phyloP scores from a whole-genome alignment of 1,140 invertebrate species.

The Drosophila albomicans region DNA sequence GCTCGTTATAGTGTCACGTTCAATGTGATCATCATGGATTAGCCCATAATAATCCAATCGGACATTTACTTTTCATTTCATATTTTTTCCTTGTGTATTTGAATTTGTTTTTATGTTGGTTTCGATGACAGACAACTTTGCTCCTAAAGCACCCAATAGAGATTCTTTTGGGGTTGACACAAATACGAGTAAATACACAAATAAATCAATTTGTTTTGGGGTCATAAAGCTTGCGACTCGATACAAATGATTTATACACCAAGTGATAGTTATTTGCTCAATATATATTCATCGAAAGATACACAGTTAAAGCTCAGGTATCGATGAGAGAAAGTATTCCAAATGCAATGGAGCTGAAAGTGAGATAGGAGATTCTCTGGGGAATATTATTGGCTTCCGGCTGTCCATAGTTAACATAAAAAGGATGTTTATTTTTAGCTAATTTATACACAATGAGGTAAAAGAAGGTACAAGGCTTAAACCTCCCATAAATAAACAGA shows the following conservation, averaged over 20 bases:
- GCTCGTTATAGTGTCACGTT: constrained; percentile 9
- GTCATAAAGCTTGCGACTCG: constrained; percentile 23
- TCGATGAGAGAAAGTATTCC: neutral
- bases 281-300: constrained; percentile 1
- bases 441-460: neutral
- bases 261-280: constrained; percentile 14
- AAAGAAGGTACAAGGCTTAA: neutral
- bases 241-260: constrained; percentile 25
- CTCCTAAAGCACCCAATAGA: neutral
- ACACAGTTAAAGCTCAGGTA: neutral
- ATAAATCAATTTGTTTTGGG: constrained; percentile 39
- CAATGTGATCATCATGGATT: neutral
- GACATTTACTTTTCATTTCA: neutral
- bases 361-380: neutral
- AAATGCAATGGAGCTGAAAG: neutral
- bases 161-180: constrained; percentile 3
- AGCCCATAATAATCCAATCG: constrained; percentile 5
- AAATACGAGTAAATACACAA: constrained; percentile 10
- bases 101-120: neutral
- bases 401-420: neutral
- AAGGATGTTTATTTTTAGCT: neutral
- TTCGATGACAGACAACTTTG: constrained; percentile 9
- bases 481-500: neutral
- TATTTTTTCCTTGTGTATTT: neutral
- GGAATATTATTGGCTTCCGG: no score